Percentiles rank a stretch among this genome's conserved stretches.
Conservation (phyloP, 2,113 vertebrate species). For the Chloroceryle aenea region DNA sequence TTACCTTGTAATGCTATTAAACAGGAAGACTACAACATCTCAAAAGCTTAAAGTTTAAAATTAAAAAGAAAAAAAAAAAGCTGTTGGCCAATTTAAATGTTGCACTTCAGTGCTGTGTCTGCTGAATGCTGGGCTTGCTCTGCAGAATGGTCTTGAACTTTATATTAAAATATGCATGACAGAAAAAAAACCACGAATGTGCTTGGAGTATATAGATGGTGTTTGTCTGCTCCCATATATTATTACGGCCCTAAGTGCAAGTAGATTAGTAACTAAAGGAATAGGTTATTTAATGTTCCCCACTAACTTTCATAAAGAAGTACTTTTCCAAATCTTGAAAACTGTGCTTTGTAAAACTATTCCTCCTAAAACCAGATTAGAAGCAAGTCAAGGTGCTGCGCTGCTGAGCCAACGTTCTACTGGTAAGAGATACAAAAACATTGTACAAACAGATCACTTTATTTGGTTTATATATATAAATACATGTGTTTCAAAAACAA, state of each 20-base stretch:
- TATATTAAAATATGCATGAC: constrained; percentile 52
- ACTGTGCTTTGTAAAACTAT: not conserved
- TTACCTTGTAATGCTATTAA: constrained; percentile 80
- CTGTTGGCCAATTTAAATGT: constrained; percentile 44
- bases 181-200: constrained; percentile 36
- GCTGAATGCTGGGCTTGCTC: constrained; percentile 46
- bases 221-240: constrained; percentile 9
- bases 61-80: not conserved
- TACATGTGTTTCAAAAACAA: not conserved
- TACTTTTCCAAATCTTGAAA: not conserved
- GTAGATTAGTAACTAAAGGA: not conserved
- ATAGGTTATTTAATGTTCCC: not conserved
- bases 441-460: not conserved
- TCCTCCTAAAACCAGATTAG: not conserved
- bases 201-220: constrained; percentile 20
- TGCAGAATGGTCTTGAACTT: constrained; percentile 58
- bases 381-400: not conserved
- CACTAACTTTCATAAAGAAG: not conserved
- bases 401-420: not conserved
- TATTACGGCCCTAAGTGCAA: not conserved
- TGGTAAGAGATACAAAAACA: not conserved
- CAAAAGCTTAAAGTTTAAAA: constrained; percentile 62
- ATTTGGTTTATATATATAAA: not conserved
- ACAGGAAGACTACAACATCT: constrained; percentile 42
- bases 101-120: not conserved